Percentiles rank a stretch among this genome's conserved stretches.
Evolutionary conservation across 1,140 invertebrate species (phyloP).

Genomic region (Sycophaga agraensis): DNA sequence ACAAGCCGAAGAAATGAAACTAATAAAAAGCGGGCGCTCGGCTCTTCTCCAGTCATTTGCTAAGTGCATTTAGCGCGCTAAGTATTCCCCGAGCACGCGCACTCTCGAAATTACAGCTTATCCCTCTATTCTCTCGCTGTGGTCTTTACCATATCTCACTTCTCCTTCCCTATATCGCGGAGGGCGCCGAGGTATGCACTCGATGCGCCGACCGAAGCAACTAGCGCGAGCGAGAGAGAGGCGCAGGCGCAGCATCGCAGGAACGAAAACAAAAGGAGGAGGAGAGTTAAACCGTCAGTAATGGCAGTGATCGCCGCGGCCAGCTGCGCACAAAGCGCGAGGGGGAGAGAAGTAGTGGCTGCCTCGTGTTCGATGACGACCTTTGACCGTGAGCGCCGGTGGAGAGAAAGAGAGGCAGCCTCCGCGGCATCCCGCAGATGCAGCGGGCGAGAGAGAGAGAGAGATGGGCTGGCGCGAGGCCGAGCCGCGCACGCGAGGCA

Average conservation of each 20-base stretch:
- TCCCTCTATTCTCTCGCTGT: no score
- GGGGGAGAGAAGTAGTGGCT: neutral
- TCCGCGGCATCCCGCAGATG: no score
- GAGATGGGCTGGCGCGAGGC: no score
- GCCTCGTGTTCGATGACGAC: slow-evolving; percentile 55
- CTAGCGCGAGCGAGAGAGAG: no score
- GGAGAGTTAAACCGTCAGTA: slow-evolving; percentile 20
- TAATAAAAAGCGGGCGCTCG: neutral
- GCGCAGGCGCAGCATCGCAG: neutral
- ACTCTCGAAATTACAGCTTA: slow-evolving; percentile 6
- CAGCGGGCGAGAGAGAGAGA: no score
- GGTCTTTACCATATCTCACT: no score
- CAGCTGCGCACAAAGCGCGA: neutral
- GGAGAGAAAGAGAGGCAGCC: slow-evolving; percentile 31
- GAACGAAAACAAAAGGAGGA: slow-evolving; percentile 1
- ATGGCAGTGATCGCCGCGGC: slow-evolving; percentile 25
- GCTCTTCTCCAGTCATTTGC: neutral
- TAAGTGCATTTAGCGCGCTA: slow-evolving; percentile 7
- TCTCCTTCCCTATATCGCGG: neutral
- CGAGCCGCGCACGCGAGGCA: no score
- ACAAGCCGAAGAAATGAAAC: neutral
- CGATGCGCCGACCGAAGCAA: no score
- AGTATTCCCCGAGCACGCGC: neutral
- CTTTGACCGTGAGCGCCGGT: slow-evolving; percentile 42
- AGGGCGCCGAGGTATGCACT: no score